Evolutionary conservation across 37 sponge, comb jelly and placozoan species (phyloP).

Genomic region (Theonella swinhoei): DNA sequence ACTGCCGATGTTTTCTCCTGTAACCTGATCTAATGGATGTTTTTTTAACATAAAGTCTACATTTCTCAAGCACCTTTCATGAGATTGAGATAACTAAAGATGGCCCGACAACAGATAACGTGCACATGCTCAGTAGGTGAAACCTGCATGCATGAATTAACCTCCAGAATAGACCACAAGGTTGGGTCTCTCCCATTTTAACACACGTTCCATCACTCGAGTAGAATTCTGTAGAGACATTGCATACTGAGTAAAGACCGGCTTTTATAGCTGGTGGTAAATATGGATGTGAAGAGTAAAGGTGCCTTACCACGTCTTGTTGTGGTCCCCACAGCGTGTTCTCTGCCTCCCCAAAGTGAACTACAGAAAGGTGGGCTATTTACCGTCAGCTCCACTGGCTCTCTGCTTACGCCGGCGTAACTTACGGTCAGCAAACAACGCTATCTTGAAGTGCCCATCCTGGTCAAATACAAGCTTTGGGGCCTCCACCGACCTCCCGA

Average conservation of each 20-base stretch:
- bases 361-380: neutral
- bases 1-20: slow-evolving; percentile 57
- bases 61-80: no score
- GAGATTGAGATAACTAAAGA: no score
- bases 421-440: slow-evolving; percentile 44
- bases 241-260: no score
- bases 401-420: neutral
- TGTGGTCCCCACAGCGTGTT: slow-evolving; percentile 57
- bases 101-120: no score
- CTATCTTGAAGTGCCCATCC: slow-evolving; percentile 39
- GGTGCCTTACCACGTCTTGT: slow-evolving; percentile 41
- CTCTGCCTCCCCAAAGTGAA: slow-evolving; percentile 69
- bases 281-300: neutral
- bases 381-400: neutral
- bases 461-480: slow-evolving; percentile 7
- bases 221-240: slow-evolving; percentile 36
- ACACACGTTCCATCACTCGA: slow-evolving; percentile 57
- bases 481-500: neutral
- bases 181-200: slow-evolving; percentile 47
- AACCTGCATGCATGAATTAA: no score
- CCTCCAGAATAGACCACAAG: slow-evolving; percentile 62
- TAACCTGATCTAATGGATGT: slow-evolving; percentile 33
- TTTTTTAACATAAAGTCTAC: no score
- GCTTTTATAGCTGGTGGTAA: no score
- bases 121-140: no score